Evolutionary conservation across 2,113 vertebrate species (phyloP).

Genomic region (Picathartes gymnocephalus): DNA sequence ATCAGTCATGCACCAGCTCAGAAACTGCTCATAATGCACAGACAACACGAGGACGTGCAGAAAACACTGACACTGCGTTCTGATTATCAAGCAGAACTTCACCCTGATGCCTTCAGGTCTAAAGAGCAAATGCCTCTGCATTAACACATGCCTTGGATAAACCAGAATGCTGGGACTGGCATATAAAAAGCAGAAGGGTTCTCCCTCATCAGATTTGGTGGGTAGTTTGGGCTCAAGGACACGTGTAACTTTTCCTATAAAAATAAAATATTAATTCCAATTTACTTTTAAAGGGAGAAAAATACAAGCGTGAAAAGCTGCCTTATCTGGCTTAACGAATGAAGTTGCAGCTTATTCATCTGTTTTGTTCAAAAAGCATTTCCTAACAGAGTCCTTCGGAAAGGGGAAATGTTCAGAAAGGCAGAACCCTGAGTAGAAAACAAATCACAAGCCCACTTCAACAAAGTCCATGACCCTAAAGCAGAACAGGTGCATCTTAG

Average conservation of each 20-base stretch:
- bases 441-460: neutral
- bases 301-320: neutral
- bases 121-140: neutral
- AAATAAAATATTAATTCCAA: neutral
- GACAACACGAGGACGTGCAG: constrained; percentile 28
- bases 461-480: neutral
- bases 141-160: neutral
- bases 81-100: constrained; percentile 36
- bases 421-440: neutral
- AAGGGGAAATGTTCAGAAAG: neutral
- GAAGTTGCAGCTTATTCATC: neutral
- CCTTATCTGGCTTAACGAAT: neutral
- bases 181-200: neutral
- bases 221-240: constrained; percentile 7
- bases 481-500: neutral
- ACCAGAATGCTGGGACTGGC: neutral
- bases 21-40: constrained; percentile 49
- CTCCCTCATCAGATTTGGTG: neutral
- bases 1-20: constrained; percentile 29
- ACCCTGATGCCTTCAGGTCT: neutral
- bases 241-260: neutral
- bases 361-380: neutral
- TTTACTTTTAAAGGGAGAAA: neutral
- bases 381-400: neutral
- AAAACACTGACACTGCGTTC: neutral